Evolutionary conservation across 2,888 invertebrate species (phyloP).

Genomic region (Sinohyriopsis cumingii): DNA sequence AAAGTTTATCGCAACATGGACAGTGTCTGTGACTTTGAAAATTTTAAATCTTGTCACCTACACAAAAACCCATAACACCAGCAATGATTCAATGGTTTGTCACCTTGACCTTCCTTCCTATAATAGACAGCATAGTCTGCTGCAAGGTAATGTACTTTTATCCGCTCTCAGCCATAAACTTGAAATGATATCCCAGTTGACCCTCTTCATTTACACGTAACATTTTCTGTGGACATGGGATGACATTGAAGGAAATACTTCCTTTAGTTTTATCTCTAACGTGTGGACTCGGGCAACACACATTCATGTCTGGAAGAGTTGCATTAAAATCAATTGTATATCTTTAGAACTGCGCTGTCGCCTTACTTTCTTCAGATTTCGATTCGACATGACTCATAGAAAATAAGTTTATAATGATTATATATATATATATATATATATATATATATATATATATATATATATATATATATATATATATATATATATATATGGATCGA

Average conservation of each 20-base stretch:
- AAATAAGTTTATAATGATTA: too few species aligned
- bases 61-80: conserved; percentile 8
- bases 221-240: background rate
- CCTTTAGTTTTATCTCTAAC: background rate
- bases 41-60: conserved; percentile 12
- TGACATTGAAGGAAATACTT: background rate
- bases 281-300: conserved; percentile 3
- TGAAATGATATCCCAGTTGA: conserved; percentile 3
- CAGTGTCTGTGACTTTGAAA: conserved; percentile 5
- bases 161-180: conserved; percentile 4
- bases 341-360: too few species aligned
- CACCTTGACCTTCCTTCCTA: background rate
- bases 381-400: too few species aligned
- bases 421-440: too few species aligned
- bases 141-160: background rate
- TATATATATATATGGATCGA: too few species aligned
- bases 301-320: too few species aligned
- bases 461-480: too few species aligned
- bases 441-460: too few species aligned
- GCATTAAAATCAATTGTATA: too few species aligned
- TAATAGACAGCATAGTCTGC: conserved; percentile 5
- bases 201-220: background rate
- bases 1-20: conserved; percentile 1
- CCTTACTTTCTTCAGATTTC: too few species aligned
- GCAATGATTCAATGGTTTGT: conserved; percentile 1